phyloP scores from a whole-genome alignment of 2,888 invertebrate genomes.

The Heliconius cydno region DNA sequence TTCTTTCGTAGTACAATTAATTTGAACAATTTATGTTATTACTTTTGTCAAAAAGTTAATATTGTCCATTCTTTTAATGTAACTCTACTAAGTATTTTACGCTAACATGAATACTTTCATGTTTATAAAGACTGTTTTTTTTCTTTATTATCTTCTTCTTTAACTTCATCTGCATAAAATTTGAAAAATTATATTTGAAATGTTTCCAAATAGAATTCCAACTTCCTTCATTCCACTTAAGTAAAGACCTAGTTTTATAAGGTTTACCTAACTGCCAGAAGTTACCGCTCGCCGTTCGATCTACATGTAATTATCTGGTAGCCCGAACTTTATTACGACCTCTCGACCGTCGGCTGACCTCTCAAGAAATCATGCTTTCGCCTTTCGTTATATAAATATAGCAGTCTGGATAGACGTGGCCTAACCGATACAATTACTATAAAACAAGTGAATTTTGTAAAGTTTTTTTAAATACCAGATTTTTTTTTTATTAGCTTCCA shows the following conservation, averaged over 20 bases:
- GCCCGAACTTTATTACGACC: constrained; percentile 34
- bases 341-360: constrained; percentile 46
- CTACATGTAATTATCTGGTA: constrained; percentile 49
- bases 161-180: too few species aligned
- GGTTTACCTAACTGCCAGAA: not conserved
- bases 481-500: not conserved
- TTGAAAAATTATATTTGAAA: too few species aligned
- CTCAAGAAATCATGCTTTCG: constrained; percentile 43
- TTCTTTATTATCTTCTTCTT: too few species aligned
- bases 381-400: constrained; percentile 43
- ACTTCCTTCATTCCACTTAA: not conserved
- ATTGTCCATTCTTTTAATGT: too few species aligned
- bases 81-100: too few species aligned
- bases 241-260: not conserved
- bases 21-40: too few species aligned
- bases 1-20: too few species aligned
- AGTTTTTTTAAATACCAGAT: not conserved
- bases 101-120: too few species aligned
- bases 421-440: not conserved
- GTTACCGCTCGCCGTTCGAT: constrained; percentile 29
- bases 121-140: too few species aligned
- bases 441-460: not conserved
- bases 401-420: not conserved
- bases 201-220: too few species aligned
- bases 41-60: too few species aligned